These are phyloP conservation scores for Clanis bilineata DNA, from an alignment of 2,888 invertebrate genomes.

Conservation along the genomic window DNA sequence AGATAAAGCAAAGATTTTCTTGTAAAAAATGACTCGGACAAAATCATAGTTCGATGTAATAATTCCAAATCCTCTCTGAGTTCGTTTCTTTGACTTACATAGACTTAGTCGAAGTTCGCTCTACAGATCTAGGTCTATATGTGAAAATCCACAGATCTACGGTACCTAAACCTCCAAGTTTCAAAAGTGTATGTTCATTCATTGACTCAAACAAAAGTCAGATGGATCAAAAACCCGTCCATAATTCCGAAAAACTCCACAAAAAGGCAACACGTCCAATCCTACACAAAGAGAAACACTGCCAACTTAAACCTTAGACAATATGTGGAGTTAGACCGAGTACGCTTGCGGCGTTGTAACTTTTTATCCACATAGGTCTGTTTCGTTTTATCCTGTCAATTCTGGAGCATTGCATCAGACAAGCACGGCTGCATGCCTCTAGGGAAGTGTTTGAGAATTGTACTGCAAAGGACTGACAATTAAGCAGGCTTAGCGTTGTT, in stretches of 20 bases:
- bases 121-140: too few species aligned
- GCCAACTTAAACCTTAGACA: conserved; percentile 13
- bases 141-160: too few species aligned
- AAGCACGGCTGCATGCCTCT: conserved; percentile 28
- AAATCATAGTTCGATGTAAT: too few species aligned
- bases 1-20: too few species aligned
- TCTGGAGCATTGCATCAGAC: conserved; percentile 28
- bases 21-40: too few species aligned
- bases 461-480: conserved; percentile 19
- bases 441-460: conserved; percentile 29
- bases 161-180: too few species aligned
- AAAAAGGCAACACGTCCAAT: not conserved
- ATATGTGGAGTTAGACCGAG: conserved; percentile 31
- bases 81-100: too few species aligned
- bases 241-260: not conserved
- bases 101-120: too few species aligned
- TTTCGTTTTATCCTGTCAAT: conserved; percentile 46
- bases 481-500: conserved; percentile 19
- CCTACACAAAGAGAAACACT: conserved; percentile 1
- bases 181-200: too few species aligned
- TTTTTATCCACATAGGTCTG: conserved; percentile 46
- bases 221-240: not conserved
- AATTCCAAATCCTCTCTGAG: too few species aligned
- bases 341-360: conserved; percentile 35
- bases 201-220: not conserved